Evolutionary conservation across 2,888 invertebrate genomes (phyloP), one percentile per base, ranked within the genome.

Genomic region (Cephonodes hylas): DNA sequence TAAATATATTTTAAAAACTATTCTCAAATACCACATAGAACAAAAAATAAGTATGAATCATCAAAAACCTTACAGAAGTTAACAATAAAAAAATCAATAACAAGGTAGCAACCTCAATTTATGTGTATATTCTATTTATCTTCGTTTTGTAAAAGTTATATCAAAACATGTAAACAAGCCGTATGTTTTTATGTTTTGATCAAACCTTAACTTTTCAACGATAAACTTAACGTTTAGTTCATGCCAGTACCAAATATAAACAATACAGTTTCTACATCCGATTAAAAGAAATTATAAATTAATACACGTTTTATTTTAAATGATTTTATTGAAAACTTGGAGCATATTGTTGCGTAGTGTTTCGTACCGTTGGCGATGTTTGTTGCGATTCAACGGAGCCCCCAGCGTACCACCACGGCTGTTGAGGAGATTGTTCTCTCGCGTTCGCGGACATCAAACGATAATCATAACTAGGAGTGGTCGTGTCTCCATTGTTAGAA

Each of bases 381-480:
- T 90, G 91, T 74, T 91, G 92, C 67, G 91, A 85, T 71, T 93
- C 93, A 72, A 93, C 95, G 66, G 94, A 93, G 73, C 93, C 93
- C 76, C 95, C 93, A 68, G 95, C 94, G 93, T 96, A 96, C 96
- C 96, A 96, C 94, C 96, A 96, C 79, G 89, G 83, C 71, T 90
- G 91, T 65, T 90, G 90, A 72, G 89, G 81, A 66, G 89, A 85
- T 71, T 91, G 90, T 69, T 91, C 91, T 71, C 91, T 93, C 71
- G 88, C 89, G 84, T 84, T 93, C 74, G 86, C 89, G 87, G 89
- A 93, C 94, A 92, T 88, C 79, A 96, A 90, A 84, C 96, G 95
- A 86, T 96, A 96, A 86, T 96, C 96, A 86, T 96, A 96, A 79
- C 94, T 94, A 68, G 94, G 93, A 68, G 94, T 94, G 65, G 95